Base-by-base conservation (phyloP, 2,113 vertebrate genomes). In the Clupea harengus region DNA sequence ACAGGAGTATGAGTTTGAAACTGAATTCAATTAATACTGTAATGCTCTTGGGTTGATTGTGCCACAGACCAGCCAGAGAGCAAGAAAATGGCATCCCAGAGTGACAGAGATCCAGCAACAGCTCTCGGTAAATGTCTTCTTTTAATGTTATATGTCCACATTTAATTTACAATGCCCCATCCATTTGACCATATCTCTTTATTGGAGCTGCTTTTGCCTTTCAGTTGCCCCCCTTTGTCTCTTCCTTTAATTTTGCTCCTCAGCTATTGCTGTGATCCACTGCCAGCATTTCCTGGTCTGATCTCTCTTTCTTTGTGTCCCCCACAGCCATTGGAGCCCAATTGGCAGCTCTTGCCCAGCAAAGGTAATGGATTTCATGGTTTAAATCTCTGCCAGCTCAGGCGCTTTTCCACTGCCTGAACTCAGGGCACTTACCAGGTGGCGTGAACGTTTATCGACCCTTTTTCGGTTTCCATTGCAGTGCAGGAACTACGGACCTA, bases 1-100 rank as follows among this genome's bases (percentile, higher is more conserved):
- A 10, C 17, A 81, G 22, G 84, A 49, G 84, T 18, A 47, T 25
- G 84, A 46, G 82, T 10, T 0, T 28, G 64, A 72, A 25, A 10
- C n/a, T 28, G 10, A 60, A 60, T 60, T 20, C 20, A 60, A 22
- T 60, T 60, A 60, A 60, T 22, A 20, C 28, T 18, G 13, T 39
- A 4, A 60, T 60, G 72, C 72, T 78, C 72, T 78, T 78, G 72
- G 81, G 18, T 92, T 89, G 85, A 85, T 78, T 93, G 87, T 85
- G 88, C 75, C 81, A 80, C 93, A 98, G 97, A 98, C 92, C 97
- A 98, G 86, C 97, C 97, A 0, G 96, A 97, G 88, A 97, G 97
- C 89, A 98, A 98, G 94, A 97, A 98, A 87, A 87, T 98, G 95
- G 97, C 97, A 25, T 93, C 97, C 75, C 97, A 97, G 91, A 94